Conservation (phyloP, 2,797 vertebrate species). For the Karalla daura region DNA sequence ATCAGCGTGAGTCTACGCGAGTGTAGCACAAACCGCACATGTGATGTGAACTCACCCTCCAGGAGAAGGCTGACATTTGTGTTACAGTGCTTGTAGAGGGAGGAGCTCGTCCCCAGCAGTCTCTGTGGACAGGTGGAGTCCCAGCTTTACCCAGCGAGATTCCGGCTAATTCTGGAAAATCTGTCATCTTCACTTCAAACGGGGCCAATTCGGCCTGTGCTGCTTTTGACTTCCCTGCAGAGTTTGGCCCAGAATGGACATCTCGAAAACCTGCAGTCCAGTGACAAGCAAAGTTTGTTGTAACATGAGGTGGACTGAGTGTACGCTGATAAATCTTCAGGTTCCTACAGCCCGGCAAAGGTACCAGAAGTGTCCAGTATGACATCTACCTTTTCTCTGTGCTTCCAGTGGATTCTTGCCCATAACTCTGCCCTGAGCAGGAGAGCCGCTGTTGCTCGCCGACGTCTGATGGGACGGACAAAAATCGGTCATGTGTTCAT, state of each 20-base stretch:
- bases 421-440: conserved; percentile 33
- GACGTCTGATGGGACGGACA: conserved; percentile 40
- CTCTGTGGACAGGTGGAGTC: conserved; percentile 35
- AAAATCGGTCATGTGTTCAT: neutral
- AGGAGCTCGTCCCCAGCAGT: conserved; percentile 56
- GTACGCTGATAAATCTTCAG: neutral
- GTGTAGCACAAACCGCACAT: neutral
- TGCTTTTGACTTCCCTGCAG: conserved; percentile 52
- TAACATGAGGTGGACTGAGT: neutral
- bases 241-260: conserved; percentile 51
- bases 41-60: conserved; percentile 52
- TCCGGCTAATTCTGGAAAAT: conserved; percentile 86
- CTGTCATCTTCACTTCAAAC: conserved; percentile 86
- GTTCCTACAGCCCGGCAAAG: neutral
- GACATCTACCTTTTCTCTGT: conserved; percentile 61
- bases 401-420: conserved; percentile 43
- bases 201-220: conserved; percentile 45
- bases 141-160: conserved; percentile 29
- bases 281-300: neutral
- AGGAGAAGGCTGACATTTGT: conserved; percentile 15
- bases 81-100: conserved; percentile 12
- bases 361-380: neutral
- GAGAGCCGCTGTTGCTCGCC: conserved; percentile 40
- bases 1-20: neutral
- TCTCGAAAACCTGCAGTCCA: conserved; percentile 57